Evolutionary conservation across 2,113 vertebrate species (phyloP).

Genomic region (Oryzias melastigma): DNA sequence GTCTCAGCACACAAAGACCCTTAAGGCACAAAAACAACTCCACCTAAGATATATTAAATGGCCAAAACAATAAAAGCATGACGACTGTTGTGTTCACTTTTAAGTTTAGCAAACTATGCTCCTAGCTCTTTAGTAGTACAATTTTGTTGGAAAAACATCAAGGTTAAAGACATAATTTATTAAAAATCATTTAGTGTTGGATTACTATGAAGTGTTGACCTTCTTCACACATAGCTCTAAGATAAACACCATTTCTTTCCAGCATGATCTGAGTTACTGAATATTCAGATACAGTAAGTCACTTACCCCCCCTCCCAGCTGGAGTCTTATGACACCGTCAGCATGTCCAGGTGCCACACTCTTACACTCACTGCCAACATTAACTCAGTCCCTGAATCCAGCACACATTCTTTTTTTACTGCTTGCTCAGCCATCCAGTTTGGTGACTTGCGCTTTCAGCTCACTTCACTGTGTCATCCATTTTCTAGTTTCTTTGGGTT

Average conservation of each 20-base stretch:
- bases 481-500: slow-evolving; percentile 52
- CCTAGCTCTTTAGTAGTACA: too few relatives aligned
- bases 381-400: not conserved
- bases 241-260: slow-evolving; percentile 27
- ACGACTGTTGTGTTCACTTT: too few relatives aligned
- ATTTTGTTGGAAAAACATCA: too few relatives aligned
- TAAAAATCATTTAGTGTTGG: too few relatives aligned
- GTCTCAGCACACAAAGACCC: too few relatives aligned
- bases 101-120: too few relatives aligned
- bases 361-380: slow-evolving; percentile 1
- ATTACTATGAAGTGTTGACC: too few relatives aligned
- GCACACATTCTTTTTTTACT: slow-evolving; percentile 24
- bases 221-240: too few relatives aligned
- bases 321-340: slow-evolving; percentile 55
- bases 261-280: slow-evolving; percentile 43
- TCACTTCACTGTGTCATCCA: slow-evolving; percentile 62
- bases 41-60: too few relatives aligned
- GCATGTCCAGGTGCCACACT: slow-evolving; percentile 47
- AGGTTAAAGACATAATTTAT: too few relatives aligned
- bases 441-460: slow-evolving; percentile 58
- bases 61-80: too few relatives aligned
- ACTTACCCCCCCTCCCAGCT: slow-evolving; percentile 44
- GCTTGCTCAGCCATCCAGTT: slow-evolving; percentile 63
- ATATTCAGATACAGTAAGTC: slow-evolving; percentile 58
- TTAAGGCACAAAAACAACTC: too few relatives aligned